Evolutionary conservation across 2,113 vertebrate genomes (phyloP).

Genomic region (Clarias batrachus): DNA sequence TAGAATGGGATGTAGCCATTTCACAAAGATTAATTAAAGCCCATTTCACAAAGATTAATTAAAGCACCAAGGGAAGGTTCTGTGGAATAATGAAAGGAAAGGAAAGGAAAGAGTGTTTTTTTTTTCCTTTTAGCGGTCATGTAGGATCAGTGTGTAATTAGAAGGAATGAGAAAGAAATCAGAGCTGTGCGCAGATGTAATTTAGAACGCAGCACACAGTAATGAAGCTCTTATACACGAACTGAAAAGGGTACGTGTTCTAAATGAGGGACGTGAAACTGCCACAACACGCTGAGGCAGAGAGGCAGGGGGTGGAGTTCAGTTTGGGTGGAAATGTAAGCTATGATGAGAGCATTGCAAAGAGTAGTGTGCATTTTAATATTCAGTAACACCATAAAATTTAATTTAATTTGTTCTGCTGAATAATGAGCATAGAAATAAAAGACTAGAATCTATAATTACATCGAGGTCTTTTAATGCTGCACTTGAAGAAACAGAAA

Average conservation of each 20-base stretch:
- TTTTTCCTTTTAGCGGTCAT: neutral
- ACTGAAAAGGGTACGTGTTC: neutral
- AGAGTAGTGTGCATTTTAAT: neutral
- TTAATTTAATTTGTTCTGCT: neutral
- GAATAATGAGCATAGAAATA: neutral
- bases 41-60: neutral
- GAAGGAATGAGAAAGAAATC: neutral
- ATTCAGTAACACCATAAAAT: no score
- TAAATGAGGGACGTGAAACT: neutral
- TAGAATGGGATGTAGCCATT: neutral
- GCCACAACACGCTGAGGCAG: neutral
- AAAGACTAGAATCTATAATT: no score
- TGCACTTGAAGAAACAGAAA: no score
- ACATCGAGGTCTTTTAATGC: no score
- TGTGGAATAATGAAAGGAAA: neutral
- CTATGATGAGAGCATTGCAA: neutral
- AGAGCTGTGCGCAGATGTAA: neutral
- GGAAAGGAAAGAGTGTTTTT: neutral
- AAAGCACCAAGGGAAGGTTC: neutral
- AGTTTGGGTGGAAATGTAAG: neutral
- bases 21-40: neutral
- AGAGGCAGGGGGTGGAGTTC: neutral
- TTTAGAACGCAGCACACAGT: neutral
- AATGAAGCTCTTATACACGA: neutral
- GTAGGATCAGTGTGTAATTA: conserved; percentile 8